These are phyloP conservation scores for Trematomus loennbergii DNA, from an alignment of 2,113 vertebrate genomes.

Conservation along the genomic window DNA sequence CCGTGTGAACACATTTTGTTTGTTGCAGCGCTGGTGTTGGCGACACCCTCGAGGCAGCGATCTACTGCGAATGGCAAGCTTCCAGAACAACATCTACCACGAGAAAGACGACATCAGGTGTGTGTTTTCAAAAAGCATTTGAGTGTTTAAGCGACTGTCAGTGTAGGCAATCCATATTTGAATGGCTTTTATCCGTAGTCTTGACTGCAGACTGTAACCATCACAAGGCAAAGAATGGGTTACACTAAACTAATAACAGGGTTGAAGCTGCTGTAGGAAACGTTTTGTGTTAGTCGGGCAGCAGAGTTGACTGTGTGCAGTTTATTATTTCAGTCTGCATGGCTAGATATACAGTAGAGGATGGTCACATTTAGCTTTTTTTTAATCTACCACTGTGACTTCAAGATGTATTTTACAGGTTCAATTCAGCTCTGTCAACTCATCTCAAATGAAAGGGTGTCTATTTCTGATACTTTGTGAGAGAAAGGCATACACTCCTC, in stretches of 20 bases:
- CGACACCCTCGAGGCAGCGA: slow-evolving; percentile 89
- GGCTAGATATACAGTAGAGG: background rate
- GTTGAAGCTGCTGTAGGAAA: background rate
- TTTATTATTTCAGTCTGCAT: background rate
- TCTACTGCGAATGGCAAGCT: slow-evolving; percentile 89
- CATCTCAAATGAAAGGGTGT: background rate
- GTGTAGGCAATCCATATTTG: background rate
- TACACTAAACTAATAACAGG: slow-evolving; percentile 13
- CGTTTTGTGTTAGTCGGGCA: background rate
- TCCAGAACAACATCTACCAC: slow-evolving; percentile 92
- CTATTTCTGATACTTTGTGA: background rate
- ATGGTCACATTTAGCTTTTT: background rate
- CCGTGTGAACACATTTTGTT: slow-evolving; percentile 13
- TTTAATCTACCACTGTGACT: background rate
- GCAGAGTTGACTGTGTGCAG: background rate
- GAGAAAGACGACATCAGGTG: slow-evolving; percentile 94
- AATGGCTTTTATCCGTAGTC: background rate
- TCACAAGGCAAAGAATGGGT: background rate
- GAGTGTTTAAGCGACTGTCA: background rate
- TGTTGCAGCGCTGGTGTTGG: slow-evolving; percentile 91
- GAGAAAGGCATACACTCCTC: background rate
- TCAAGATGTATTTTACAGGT: background rate
- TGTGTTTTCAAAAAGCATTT: background rate
- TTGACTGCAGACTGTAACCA: background rate
- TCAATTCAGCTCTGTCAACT: background rate